Base-by-base conservation (phyloP, 1,140 invertebrate species). In the Eubasilissa regina region DNA sequence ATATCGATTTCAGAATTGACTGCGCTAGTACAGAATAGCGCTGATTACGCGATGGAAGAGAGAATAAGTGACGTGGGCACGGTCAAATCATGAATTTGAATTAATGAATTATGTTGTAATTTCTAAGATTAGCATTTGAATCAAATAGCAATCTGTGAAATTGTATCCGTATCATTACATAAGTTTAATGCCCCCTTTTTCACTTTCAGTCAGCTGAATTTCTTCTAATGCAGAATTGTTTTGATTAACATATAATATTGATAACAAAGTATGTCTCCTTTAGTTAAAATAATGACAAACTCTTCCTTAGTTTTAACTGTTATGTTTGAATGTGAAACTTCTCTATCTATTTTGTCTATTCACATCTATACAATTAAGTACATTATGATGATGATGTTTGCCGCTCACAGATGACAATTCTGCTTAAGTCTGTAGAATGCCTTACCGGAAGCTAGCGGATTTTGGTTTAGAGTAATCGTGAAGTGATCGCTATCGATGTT, bases 401-500 rank as follows among this genome's bases (percentile, higher is more conserved):
- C 79, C 81, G 78, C 62, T 80, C 62, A 64, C 56, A 70, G 77
- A 75, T 78, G 15, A 58, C 21, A 47, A 72, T 12, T n/a, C 43
- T 75, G 81, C 79, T 80, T 82, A 55, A 17, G 48, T 78, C 80
- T 43, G 79, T 80, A 80, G 81, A 68, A 55, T 77, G 25, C 73
- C 53, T 75, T 17, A 78, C 76, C 51, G 73, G 79, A 75, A 74
- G 79, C 77, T 81, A 83, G 79, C 81, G 81, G 81, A 83, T 79
- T 83, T 83, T 83, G 68, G 81, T 83, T 83, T 83, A 83, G 81
- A 83, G 81, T 80, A 81, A 74, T 83, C 75, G 81, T 83, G 81
- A 79, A 81, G 81, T 80, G 81, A 74, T 83, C 75, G 81, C 79
- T 83, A 79, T 80, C 66, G 79, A 25, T 83, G 81, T 83, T 83